Conservation (phyloP, 2,888 invertebrate species). For the Drosophila niveifrons region DNA sequence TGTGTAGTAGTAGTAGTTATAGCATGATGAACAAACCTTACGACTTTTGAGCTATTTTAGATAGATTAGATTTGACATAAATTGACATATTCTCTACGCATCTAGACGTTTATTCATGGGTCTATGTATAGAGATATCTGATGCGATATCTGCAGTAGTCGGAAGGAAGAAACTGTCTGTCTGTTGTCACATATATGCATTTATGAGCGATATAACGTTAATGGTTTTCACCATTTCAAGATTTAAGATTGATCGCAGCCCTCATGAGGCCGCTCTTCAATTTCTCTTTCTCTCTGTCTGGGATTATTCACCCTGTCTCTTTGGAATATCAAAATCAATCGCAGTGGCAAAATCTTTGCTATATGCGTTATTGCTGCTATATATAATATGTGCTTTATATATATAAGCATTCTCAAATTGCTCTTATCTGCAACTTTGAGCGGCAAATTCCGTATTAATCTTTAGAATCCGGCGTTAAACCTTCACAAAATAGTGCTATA, state of each 20-base stretch:
- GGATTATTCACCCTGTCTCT: neutral
- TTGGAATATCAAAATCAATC: slow-evolving; percentile 31
- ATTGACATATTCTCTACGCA: slow-evolving; percentile 44
- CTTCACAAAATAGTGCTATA: slow-evolving; percentile 75
- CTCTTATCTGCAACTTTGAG: slow-evolving; percentile 65
- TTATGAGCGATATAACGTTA: slow-evolving; percentile 39
- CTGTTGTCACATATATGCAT: slow-evolving; percentile 55
- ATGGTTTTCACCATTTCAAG: slow-evolving; percentile 35
- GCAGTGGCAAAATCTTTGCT: slow-evolving; percentile 55
- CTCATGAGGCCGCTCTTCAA: slow-evolving; percentile 8
- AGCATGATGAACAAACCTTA: slow-evolving; percentile 74
- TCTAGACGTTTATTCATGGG: slow-evolving; percentile 22
- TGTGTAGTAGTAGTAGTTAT: slow-evolving; percentile 68
- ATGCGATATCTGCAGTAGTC: slow-evolving; percentile 36
- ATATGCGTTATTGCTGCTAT: slow-evolving; percentile 54
- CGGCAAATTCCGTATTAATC: slow-evolving; percentile 66
- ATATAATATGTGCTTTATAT: slow-evolving; percentile 38
- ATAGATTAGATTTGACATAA: slow-evolving; percentile 57
- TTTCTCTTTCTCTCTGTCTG: slow-evolving; percentile 3
- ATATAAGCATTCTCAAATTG: slow-evolving; percentile 55
- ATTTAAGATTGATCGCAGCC: slow-evolving; percentile 13
- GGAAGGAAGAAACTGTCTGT: slow-evolving; percentile 53
- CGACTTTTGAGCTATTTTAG: slow-evolving; percentile 37
- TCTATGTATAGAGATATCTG: slow-evolving; percentile 19
- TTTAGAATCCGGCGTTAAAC: slow-evolving; percentile 67